Conservation (phyloP, 1,140 invertebrate species). For the Dendrolimus kikuchii region DNA sequence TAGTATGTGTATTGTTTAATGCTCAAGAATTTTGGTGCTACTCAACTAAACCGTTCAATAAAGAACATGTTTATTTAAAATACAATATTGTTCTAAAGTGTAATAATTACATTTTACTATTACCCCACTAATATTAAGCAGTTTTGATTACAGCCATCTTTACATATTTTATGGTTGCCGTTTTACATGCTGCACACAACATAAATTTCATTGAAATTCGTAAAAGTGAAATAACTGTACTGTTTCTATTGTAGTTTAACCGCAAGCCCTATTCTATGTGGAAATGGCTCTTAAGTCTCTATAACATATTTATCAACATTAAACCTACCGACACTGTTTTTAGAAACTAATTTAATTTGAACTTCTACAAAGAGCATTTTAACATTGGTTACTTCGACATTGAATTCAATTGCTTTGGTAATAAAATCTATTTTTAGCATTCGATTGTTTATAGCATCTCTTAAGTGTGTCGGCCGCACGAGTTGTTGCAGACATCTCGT, state of each 20-base stretch:
- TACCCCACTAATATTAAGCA: neutral
- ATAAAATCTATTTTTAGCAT: slow-evolving; percentile 55
- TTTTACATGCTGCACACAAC: too few relatives aligned
- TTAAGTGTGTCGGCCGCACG: slow-evolving; percentile 37
- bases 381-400: slow-evolving; percentile 33
- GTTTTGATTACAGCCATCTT: neutral
- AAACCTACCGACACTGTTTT: slow-evolving; percentile 26
- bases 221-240: slow-evolving; percentile 25
- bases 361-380: slow-evolving; percentile 30
- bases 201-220: slow-evolving; percentile 3
- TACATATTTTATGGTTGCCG: neutral
- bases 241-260: slow-evolving; percentile 30
- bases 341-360: slow-evolving; percentile 33
- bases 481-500: slow-evolving; percentile 43
- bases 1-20: slow-evolving; percentile 24
- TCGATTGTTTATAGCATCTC: slow-evolving; percentile 40
- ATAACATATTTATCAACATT: slow-evolving; percentile 20
- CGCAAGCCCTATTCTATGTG: slow-evolving; percentile 30
- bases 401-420: slow-evolving; percentile 48
- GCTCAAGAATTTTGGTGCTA: slow-evolving; percentile 12
- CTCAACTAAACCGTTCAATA: too few relatives aligned
- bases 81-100: too few relatives aligned
- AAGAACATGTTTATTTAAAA: too few relatives aligned
- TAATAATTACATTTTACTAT: too few relatives aligned
- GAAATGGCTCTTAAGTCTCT: slow-evolving; percentile 22